Base-by-base conservation (phyloP, 2,113 vertebrate genomes). In the Egretta garzetta region DNA sequence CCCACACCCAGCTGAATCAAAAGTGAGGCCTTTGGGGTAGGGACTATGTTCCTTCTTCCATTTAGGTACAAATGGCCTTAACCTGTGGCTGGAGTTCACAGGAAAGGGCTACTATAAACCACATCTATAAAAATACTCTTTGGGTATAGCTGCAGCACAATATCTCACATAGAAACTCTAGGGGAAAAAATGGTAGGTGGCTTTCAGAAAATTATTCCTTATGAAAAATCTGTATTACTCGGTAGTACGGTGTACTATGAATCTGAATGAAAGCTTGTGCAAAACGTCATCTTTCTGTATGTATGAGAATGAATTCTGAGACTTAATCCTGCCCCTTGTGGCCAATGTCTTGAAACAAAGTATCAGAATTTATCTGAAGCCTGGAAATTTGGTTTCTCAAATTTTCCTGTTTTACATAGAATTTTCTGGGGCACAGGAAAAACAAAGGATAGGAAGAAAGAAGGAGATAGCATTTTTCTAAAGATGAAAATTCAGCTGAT, bases 1-100 rank as follows among this genome's bases (percentile, higher is more conserved):
- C 30, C 8, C 35, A 77, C 14, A 4, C 12, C 14, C 53, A 62
- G 5, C 4, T 76, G 22, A 64, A 80, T 16, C 0, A 0, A 26
- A 52, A 56, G 9, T 14, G 56, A 91, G 64, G 12, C 15, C 27
- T 96, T 86, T 52, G 21, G 64, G 30, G 11, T 8, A 56, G 16
- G 50, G 24, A 26, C n/a, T 50, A 12, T 52, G 53, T 24, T 91
- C 30, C 47, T 84, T 77, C 32, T 86, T 59, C 28, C 16, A n/a
- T 56, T 70, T 60, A 33, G 14, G 43, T 60, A 60, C 18, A 49
- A 67, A 37, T 55, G 14, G 14, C 20, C 37, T 64, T 67, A 32
- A 49, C 37, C 22, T 56, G 26, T 83, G 66, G 4, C 22, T 93
- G 52, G 26, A 80, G 24, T 55, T 93, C 76, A 47, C 43, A 81